Evolutionary conservation across 2,113 vertebrate genomes (phyloP), one percentile per base, ranked within the genome.

Genomic region (Oreotrochilus melanogaster): DNA sequence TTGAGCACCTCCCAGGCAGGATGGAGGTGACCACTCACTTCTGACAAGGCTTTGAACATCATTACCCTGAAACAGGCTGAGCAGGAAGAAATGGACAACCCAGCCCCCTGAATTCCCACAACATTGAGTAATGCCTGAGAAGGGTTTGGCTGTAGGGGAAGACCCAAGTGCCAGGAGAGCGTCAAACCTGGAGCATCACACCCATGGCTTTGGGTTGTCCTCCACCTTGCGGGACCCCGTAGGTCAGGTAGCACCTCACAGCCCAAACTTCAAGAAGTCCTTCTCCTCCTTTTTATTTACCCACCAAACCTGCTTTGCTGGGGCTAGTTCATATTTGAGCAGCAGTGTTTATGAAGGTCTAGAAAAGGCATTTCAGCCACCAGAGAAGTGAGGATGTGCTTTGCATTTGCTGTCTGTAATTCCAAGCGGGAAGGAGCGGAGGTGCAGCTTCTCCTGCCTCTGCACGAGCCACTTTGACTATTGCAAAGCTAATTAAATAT

Each of bases 401-500:
- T 89, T 93, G 82, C 95, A 93, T 95, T 88, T 93, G 60, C 94
- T 94, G 80, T 78, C 81, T 96, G 65, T 97, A 96, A 96, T 96
- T 96, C 93, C 50, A 85, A 88, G 67, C 95, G 75, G 79, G 88
- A 96, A 96, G 42, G 43, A 85, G 70, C 22, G 86, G 75, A 96
- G 87, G 91, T 85, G 66, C 91, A 90, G 94, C 93, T 90, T 92
- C 50, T 80, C 80, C 96, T 96, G 85, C 96, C 96, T 97, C 86
- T 89, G 81, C 93, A 95, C 64, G 94, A 97, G 97, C 94, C 98
- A 96, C 97, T 98, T 98, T 96, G 96, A 98, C 97, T 97, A 96
- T 89, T 97, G 13, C 88, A 98, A 96, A 98, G 97, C 98, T 98
- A 98, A 98, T 98, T 98, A 98, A 98, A 98, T 94, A 97, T 96